Evolutionary conservation across 2,888 invertebrate species (phyloP), one percentile per base, ranked within the genome.

Genomic region (Conistra vaccinii): DNA sequence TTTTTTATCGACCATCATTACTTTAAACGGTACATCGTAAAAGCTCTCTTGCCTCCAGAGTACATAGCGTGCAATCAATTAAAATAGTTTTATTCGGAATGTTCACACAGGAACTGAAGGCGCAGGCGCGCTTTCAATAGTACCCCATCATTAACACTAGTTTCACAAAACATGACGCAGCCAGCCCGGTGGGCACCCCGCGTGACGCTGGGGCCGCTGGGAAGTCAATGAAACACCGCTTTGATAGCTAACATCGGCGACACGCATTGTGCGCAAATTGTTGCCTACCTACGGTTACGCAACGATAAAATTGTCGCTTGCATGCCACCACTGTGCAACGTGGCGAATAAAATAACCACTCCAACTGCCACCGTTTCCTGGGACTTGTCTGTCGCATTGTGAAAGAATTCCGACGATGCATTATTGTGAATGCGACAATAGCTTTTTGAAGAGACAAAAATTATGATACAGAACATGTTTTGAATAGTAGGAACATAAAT

Each of bases 251-350:
- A 77, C 85, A 85, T 81, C 85, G 94, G 94, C 95, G 96, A 95
- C 93, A 96, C 95, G 95, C 94, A 93, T 90, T 81, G 87, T 93
- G 95, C 92, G 93, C 95, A 94, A 95, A 95, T 95, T 95, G 92
- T 90, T 88, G 89, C 88, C 86, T 88, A 85, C 90, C 85, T 81
- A 84, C 84, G 85, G 93, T 96, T 95, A 95, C 94, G 93, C 94
- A 95, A 95, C 92, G 88, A 90, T 89, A 88, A 91, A 93, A 94
- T 94, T 94, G 94, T 93, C 94, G 92, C 91, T 92, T 89, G 89
- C 91, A 90, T 90, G 90, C 90, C 90, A 75, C 76, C 63, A 80
- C 83, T 78, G 79, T 83, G 83, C 82, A 89, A 89, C 89, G 86
- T 89, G 86, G 88, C 87, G 87, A 88, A 89, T 88, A 88, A 90